A percentile compares a stretch with the other conserved stretches of the same genome.
Evolutionary conservation across 2,113 vertebrate genomes (phyloP).

Genomic region (Podarcis raffonei): DNA sequence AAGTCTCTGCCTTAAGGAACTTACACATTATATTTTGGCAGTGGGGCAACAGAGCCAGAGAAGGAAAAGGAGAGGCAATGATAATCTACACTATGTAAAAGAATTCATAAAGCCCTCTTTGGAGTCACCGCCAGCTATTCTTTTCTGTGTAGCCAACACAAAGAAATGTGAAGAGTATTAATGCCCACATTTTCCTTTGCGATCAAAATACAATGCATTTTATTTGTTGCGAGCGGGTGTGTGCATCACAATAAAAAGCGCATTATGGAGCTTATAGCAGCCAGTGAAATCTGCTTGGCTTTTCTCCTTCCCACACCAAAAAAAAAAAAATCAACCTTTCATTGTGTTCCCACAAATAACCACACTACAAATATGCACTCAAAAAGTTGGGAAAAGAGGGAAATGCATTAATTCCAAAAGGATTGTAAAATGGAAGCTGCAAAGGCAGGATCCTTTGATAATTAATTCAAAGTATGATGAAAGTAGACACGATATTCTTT

Average conservation of each 20-base stretch:
- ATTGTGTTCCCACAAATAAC: slow-evolving; percentile 65
- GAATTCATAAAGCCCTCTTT: slow-evolving; percentile 59
- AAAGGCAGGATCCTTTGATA: slow-evolving; percentile 44
- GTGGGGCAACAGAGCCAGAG: neutral
- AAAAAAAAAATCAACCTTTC: slow-evolving; percentile 58
- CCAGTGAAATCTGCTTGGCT: slow-evolving; percentile 64
- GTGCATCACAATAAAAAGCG: slow-evolving; percentile 59
- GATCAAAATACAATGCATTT: slow-evolving; percentile 66
- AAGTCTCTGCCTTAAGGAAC: neutral
- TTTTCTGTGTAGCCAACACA: slow-evolving; percentile 55
- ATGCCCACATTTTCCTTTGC: slow-evolving; percentile 65
- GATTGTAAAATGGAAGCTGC: slow-evolving; percentile 58
- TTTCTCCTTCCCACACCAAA: neutral
- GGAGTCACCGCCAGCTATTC: slow-evolving; percentile 41
- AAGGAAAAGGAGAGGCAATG: neutral
- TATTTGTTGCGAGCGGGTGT: slow-evolving; percentile 57
- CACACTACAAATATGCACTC: slow-evolving; percentile 57
- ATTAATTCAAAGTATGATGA: slow-evolving; percentile 52
- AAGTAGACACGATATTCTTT: slow-evolving; percentile 44
- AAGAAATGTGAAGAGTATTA: slow-evolving; percentile 62
- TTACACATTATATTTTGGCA: neutral
- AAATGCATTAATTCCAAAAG: slow-evolving; percentile 57
- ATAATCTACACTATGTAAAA: slow-evolving; percentile 36
- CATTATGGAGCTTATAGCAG: slow-evolving; percentile 56
- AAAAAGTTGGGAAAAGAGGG: slow-evolving; percentile 16